phyloP scores from a whole-genome alignment of 2,888 invertebrate genomes.

The Trichopria drosophilae region DNA sequence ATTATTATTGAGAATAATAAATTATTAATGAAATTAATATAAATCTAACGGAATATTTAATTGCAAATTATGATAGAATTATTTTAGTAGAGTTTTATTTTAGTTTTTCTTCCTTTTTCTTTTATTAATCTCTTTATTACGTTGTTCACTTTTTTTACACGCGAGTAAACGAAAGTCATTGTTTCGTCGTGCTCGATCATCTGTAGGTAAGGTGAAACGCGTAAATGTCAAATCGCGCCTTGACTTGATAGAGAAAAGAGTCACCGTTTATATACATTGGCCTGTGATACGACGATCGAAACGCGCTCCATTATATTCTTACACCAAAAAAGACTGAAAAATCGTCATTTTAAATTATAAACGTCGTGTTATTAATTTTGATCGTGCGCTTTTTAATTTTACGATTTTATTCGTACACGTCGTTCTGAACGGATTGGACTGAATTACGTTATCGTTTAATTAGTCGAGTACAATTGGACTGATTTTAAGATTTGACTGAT shows the following conservation, averaged over 20 bases:
- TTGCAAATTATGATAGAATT: conserved; percentile 51
- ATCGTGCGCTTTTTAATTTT: no score
- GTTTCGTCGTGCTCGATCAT: not conserved
- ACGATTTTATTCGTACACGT: conserved; percentile 35
- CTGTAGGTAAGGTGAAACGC: not conserved
- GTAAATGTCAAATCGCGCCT: conserved; percentile 33
- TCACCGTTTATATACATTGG: conserved; percentile 43
- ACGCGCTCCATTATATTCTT: conserved; percentile 40
- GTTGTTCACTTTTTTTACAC: conserved; percentile 40
- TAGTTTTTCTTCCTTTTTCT: conserved; percentile 32
- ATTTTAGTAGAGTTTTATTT: conserved; percentile 54
- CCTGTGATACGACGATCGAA: conserved; percentile 46
- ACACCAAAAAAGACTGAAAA: conserved; percentile 34
- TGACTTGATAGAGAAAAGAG: conserved; percentile 40
- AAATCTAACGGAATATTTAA: conserved; percentile 58
- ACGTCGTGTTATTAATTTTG: conserved; percentile 29
- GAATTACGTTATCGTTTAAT: conserved; percentile 45
- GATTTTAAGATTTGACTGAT: conserved; percentile 56
- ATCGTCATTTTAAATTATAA: conserved; percentile 38
- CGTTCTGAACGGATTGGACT: conserved; percentile 51
- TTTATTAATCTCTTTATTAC: conserved; percentile 35
- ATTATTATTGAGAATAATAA: conserved; percentile 58
- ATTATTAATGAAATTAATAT: conserved; percentile 59
- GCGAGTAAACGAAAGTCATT: not conserved
- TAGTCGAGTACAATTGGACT: conserved; percentile 49